phyloP scores from a whole-genome alignment of 1,140 invertebrate species.

The Pomacea maculata region DNA sequence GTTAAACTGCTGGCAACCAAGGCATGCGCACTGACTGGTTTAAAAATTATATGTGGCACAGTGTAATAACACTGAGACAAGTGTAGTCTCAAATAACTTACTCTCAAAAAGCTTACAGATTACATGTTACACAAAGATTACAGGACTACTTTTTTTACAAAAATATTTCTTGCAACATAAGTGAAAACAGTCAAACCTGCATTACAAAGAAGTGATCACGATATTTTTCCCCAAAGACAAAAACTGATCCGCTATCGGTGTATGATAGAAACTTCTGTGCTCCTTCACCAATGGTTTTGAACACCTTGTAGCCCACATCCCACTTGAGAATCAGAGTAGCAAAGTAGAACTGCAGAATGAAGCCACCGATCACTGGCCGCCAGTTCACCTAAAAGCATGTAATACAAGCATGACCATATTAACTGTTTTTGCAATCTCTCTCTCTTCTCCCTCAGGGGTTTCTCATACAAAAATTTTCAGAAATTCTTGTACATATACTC shows the following conservation, averaged over 20 bases:
- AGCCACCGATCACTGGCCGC: constrained; percentile 70
- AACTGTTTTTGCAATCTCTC: too few relatives aligned
- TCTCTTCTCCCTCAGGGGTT: too few relatives aligned
- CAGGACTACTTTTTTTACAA: constrained; percentile 35
- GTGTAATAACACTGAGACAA: too few relatives aligned
- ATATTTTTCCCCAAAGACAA: constrained; percentile 80
- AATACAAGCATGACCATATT: too few relatives aligned
- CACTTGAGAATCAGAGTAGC: constrained; percentile 87
- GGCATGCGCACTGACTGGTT: too few relatives aligned
- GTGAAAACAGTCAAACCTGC: constrained; percentile 58
- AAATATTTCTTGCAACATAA: constrained; percentile 63
- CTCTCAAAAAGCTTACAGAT: too few relatives aligned
- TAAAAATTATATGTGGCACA: too few relatives aligned
- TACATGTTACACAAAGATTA: too few relatives aligned
- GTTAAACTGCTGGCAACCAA: too few relatives aligned
- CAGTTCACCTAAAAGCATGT: constrained; percentile 45
- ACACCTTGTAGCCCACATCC: constrained; percentile 77
- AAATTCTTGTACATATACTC: too few relatives aligned
- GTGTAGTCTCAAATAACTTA: too few relatives aligned
- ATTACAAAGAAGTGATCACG: constrained; percentile 57
- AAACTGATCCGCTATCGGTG: constrained; percentile 78
- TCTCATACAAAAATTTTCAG: too few relatives aligned
- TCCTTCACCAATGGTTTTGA: constrained; percentile 79
- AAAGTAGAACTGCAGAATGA: constrained; percentile 85
- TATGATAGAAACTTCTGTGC: constrained; percentile 80